These are phyloP conservation scores for Rhagoletis pomonella DNA, from an alignment of 1,140 invertebrate species.

Conservation along the genomic window DNA sequence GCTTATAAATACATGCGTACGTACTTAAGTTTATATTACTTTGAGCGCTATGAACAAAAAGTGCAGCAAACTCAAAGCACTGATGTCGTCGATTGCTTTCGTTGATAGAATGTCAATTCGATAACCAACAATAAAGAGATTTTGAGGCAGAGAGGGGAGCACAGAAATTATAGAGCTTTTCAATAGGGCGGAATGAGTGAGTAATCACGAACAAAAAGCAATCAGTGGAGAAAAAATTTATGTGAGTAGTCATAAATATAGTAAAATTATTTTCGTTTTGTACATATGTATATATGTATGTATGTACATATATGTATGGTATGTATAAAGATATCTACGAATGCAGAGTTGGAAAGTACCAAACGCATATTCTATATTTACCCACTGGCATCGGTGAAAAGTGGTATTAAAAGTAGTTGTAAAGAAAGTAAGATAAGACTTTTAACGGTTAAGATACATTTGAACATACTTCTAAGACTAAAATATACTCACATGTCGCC, in stretches of 20 bases:
- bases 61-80: not conserved
- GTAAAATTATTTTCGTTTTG: not conserved
- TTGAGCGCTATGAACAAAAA: not conserved
- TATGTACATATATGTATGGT: not conserved
- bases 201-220: not conserved
- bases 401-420: no score
- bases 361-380: no score
- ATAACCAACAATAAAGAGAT: not conserved
- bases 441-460: no score
- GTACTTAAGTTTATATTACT: not conserved
- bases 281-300: no score
- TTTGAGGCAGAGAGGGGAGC: not conserved
- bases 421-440: no score
- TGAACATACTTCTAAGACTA: not conserved
- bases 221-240: not conserved
- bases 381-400: no score
- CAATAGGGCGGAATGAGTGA: not conserved
- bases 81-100: not conserved
- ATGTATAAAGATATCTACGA: not conserved
- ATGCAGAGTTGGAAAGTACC: no score
- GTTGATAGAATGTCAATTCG: conserved; percentile 40
- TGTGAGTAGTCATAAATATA: not conserved
- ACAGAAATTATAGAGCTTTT: not conserved
- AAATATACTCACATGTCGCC: not conserved
- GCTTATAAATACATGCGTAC: not conserved